Conservation (phyloP, 64 coral and sea anemone species). For the Pocillopora verrucosa region DNA sequence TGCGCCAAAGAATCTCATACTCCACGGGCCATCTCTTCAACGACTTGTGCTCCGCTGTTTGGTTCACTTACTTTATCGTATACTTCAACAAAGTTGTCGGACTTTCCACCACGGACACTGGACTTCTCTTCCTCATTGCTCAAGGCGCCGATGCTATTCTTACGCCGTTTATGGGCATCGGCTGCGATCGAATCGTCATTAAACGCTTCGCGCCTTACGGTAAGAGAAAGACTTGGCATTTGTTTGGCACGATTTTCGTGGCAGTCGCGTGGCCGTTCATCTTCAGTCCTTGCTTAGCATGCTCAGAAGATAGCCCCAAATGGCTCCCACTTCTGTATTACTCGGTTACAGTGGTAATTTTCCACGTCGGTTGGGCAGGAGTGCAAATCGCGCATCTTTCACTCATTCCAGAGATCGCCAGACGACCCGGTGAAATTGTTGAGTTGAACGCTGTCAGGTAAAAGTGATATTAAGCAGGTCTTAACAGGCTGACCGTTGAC, state of each 20-base stretch:
- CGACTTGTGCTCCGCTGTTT: conserved; percentile 75
- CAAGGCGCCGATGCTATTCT: conserved; percentile 72
- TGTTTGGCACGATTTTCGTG: conserved; percentile 72
- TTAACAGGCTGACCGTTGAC: neutral
- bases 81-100: conserved; percentile 93
- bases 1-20: conserved; percentile 66
- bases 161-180: conserved; percentile 82
- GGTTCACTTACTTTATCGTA: conserved; percentile 74
- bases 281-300: conserved; percentile 73
- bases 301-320: conserved; percentile 22
- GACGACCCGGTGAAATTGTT: conserved; percentile 54
- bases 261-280: conserved; percentile 77
- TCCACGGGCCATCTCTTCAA: conserved; percentile 82
- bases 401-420: conserved; percentile 70
- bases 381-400: conserved; percentile 74
- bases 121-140: conserved; percentile 70
- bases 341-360: conserved; percentile 38
- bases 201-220: conserved; percentile 61
- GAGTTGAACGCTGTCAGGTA: conserved; percentile 84
- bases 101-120: conserved; percentile 59
- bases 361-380: conserved; percentile 76
- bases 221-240: conserved; percentile 73
- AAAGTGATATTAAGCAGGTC: neutral
- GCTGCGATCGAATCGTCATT: conserved; percentile 54
- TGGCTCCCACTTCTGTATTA: conserved; percentile 64